Conservation (phyloP, 2,888 invertebrate genomes). For the Pristionchus entomophagus region DNA sequence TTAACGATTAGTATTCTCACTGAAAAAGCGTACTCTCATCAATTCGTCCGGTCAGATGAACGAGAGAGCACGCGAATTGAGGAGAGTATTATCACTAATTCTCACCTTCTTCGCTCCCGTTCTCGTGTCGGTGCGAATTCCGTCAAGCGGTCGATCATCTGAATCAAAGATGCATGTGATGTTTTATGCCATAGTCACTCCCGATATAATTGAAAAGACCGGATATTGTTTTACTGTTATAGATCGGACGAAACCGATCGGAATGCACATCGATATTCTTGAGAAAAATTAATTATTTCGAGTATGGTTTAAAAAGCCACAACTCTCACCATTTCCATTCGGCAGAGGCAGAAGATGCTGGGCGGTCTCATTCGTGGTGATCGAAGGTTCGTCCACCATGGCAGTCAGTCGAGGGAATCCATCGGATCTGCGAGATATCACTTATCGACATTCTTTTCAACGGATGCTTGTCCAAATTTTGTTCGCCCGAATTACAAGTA, state of each 20-base stretch:
- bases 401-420: slow-evolving; percentile 43
- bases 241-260: no score
- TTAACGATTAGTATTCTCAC: background rate
- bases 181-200: background rate
- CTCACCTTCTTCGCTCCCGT: background rate
- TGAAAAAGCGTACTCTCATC: no score
- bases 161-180: background rate
- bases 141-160: slow-evolving; percentile 25
- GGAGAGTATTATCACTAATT: background rate
- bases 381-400: background rate
- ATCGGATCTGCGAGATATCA: slow-evolving; percentile 33
- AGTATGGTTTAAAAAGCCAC: background rate
- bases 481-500: no score
- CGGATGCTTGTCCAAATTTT: no score
- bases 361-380: background rate
- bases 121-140: slow-evolving; percentile 10
- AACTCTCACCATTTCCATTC: background rate
- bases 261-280: no score
- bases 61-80: no score
- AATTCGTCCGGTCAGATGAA: no score
- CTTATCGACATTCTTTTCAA: no score
- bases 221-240: no score
- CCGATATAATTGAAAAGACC: background rate
- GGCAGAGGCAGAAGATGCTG: background rate
- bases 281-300: background rate